phyloP scores from a whole-genome alignment of 2,113 vertebrate genomes.

The Ceratotherium simum region DNA sequence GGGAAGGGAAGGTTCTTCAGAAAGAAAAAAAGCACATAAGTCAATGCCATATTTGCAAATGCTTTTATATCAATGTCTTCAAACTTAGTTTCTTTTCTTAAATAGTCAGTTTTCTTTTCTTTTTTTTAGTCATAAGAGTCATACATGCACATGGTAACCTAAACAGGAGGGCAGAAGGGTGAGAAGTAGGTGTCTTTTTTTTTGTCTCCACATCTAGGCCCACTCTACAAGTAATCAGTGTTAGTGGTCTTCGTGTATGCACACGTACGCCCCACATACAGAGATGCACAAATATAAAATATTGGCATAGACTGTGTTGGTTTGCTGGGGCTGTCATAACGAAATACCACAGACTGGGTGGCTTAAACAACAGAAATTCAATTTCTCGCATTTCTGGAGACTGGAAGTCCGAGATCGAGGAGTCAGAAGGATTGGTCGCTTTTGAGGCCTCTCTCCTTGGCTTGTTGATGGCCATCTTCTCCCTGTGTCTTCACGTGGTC shows the following conservation, averaged over 20 bases:
- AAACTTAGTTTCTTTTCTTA: not conserved
- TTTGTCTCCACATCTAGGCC: not conserved
- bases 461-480: not conserved
- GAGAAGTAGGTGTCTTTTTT: not conserved
- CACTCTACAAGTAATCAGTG: not conserved
- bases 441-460: not conserved
- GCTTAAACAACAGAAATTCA: not conserved
- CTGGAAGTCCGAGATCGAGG: not conserved
- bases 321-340: not conserved
- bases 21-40: not conserved
- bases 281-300: not conserved
- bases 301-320: not conserved
- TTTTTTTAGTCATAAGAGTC: not conserved
- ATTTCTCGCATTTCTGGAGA: not conserved
- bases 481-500: not conserved
- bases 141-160: not conserved
- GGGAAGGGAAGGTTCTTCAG: not conserved
- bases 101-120: not conserved
- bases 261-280: too few species aligned
- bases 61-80: not conserved
- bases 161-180: not conserved
- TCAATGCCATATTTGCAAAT: not conserved
- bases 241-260: not conserved
- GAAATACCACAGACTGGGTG: not conserved
- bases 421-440: not conserved